Percentiles rank a stretch among this genome's conserved stretches.
Evolutionary conservation across 1,140 invertebrate species (phyloP).

Genomic region (Eriocheir sinensis): DNA sequence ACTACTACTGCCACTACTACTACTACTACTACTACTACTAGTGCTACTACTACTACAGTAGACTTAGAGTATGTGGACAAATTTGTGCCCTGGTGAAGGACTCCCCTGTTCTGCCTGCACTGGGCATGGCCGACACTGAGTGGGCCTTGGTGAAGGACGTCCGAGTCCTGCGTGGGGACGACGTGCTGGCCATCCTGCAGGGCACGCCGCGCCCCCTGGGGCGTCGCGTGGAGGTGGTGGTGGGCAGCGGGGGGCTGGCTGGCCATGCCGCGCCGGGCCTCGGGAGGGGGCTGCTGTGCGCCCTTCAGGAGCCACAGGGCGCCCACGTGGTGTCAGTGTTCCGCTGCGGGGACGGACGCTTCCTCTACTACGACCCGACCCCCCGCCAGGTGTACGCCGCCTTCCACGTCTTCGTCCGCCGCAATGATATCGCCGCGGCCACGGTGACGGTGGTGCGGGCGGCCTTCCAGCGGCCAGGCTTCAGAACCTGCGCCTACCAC

Average conservation of each 20-base stretch:
- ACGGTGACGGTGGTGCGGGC: not conserved
- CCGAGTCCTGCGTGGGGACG: not conserved
- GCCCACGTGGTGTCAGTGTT: not conserved
- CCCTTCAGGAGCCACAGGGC: not conserved
- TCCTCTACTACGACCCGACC: not conserved
- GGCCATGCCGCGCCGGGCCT: not conserved
- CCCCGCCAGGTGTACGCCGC: not conserved
- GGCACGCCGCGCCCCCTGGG: not conserved
- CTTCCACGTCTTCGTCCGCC: not conserved
- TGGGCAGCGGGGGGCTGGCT: not conserved
- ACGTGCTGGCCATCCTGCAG: not conserved
- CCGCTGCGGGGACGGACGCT: not conserved
- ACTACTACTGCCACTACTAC: too few species aligned
- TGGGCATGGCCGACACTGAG: not conserved
- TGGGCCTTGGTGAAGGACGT: not conserved
- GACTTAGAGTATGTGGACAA: too few species aligned
- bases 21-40: too few species aligned
- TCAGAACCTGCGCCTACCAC: constrained; percentile 42
- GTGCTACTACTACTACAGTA: too few species aligned
- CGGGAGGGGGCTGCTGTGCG: not conserved
- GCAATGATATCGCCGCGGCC: not conserved
- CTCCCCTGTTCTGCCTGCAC: too few species aligned
- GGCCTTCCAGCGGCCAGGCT: not conserved
- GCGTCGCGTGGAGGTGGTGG: not conserved
- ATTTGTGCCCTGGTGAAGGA: too few species aligned